phyloP scores from a whole-genome alignment of 2,113 vertebrate genomes.

The Notechis scutatus region DNA sequence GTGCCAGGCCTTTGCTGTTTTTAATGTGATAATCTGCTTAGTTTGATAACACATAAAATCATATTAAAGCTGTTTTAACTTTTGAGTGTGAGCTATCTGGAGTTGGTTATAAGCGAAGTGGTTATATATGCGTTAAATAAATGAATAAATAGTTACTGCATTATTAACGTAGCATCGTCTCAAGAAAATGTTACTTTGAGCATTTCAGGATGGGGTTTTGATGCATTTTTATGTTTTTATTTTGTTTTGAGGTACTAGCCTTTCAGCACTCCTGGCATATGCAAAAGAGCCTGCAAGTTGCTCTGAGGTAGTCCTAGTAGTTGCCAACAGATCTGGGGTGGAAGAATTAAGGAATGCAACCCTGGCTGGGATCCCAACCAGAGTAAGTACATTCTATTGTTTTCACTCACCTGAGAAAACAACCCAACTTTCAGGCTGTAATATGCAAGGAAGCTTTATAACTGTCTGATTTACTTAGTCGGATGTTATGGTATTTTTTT shows the following conservation, averaged over 20 bases:
- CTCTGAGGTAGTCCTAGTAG: constrained; percentile 78
- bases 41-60: too few relatives aligned
- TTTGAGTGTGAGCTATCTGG: too few relatives aligned
- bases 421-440: not conserved
- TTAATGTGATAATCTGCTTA: not conserved
- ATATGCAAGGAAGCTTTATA: not conserved
- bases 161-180: not conserved
- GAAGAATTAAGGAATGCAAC: constrained; percentile 80
- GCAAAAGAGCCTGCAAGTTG: constrained; percentile 73
- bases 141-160: not conserved
- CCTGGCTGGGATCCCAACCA: constrained; percentile 81
- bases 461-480: not conserved
- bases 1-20: not conserved
- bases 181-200: not conserved
- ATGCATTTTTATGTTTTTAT: not conserved
- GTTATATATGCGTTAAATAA: not conserved
- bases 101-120: not conserved
- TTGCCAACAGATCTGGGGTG: constrained; percentile 80
- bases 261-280: constrained; percentile 77
- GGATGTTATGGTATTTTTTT: too few relatives aligned
- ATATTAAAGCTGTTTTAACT: too few relatives aligned
- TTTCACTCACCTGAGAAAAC: not conserved
- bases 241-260: constrained; percentile 73
- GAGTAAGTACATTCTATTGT: constrained; percentile 66
- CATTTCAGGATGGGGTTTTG: not conserved